Conservation (phyloP, 2,113 vertebrate species). For the Leptodactylus fuscus region DNA sequence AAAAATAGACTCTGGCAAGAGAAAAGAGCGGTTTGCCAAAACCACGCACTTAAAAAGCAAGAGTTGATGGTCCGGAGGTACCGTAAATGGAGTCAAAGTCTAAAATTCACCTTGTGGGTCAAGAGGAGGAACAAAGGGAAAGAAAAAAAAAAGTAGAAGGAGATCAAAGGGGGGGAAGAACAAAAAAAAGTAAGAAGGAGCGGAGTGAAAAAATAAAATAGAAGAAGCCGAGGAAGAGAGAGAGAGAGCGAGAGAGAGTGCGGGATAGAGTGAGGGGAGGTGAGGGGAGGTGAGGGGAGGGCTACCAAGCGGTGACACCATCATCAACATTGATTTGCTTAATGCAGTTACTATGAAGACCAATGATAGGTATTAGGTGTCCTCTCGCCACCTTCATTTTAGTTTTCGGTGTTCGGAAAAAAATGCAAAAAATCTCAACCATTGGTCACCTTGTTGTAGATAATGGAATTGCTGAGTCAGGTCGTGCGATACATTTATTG, state of each 20-base stretch:
- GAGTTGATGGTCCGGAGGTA: slow-evolving; percentile 50
- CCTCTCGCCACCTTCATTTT: slow-evolving; percentile 64
- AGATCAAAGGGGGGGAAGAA: background rate
- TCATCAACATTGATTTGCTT: slow-evolving; percentile 81
- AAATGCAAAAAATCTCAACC: background rate
- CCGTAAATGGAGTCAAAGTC: slow-evolving; percentile 48
- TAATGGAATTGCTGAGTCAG: background rate
- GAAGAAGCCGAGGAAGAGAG: slow-evolving; percentile 27
- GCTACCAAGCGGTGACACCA: slow-evolving; percentile 78
- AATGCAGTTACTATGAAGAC: slow-evolving; percentile 82
- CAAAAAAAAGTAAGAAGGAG: slow-evolving; percentile 48
- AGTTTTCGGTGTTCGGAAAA: too few relatives aligned
- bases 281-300: slow-evolving; percentile 67
- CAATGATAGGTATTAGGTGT: slow-evolving; percentile 74
- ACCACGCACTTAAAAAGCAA: slow-evolving; percentile 54
- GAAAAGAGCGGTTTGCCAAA: slow-evolving; percentile 50
- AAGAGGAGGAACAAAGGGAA: background rate
- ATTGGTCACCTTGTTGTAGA: background rate
- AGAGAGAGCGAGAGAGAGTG: slow-evolving; percentile 59
- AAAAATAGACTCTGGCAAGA: slow-evolving; percentile 47
- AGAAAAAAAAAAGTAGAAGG: background rate
- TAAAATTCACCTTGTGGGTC: slow-evolving; percentile 31
- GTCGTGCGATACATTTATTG: background rate
- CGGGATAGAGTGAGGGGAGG: slow-evolving; percentile 62
- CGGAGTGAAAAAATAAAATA: slow-evolving; percentile 45